Conservation (phyloP, 2,113 vertebrate species). For the Australoheros scitulus region DNA sequence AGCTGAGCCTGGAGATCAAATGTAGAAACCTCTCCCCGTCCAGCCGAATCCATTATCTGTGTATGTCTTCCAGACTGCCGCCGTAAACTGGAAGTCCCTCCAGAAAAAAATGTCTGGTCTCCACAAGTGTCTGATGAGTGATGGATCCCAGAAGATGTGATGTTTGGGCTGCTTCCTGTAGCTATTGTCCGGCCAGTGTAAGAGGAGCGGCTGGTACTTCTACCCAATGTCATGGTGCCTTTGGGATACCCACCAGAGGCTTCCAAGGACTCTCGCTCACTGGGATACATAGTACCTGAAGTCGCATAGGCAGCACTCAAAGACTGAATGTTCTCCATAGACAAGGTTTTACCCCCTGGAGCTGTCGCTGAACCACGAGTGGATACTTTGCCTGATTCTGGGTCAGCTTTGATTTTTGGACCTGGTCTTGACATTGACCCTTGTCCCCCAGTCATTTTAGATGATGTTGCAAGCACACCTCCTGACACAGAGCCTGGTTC, state of each 20-base stretch:
- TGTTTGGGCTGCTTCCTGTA: constrained; percentile 94
- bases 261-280: constrained; percentile 88
- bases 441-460: constrained; percentile 48
- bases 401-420: constrained; percentile 51
- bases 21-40: constrained; percentile 79
- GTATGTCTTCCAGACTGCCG: constrained; percentile 73
- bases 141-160: constrained; percentile 87
- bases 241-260: constrained; percentile 89
- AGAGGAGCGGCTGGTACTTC: constrained; percentile 87
- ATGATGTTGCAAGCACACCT: constrained; percentile 59
- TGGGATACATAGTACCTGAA: constrained; percentile 93
- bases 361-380: constrained; percentile 64
- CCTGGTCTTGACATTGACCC: constrained; percentile 26
- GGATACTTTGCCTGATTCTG: constrained; percentile 40
- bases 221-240: constrained; percentile 94
- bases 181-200: constrained; percentile 86
- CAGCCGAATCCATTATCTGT: constrained; percentile 18
- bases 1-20: constrained; percentile 91
- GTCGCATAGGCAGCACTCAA: constrained; percentile 96
- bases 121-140: constrained; percentile 85
- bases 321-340: constrained; percentile 99
- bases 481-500: constrained; percentile 73
- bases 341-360: constrained; percentile 89
- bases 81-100: constrained; percentile 84
- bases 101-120: constrained; percentile 74